Percentiles rank a stretch among this genome's conserved stretches.
Conservation (phyloP, 2,888 invertebrate species). For the Melinaea marsaeus region DNA sequence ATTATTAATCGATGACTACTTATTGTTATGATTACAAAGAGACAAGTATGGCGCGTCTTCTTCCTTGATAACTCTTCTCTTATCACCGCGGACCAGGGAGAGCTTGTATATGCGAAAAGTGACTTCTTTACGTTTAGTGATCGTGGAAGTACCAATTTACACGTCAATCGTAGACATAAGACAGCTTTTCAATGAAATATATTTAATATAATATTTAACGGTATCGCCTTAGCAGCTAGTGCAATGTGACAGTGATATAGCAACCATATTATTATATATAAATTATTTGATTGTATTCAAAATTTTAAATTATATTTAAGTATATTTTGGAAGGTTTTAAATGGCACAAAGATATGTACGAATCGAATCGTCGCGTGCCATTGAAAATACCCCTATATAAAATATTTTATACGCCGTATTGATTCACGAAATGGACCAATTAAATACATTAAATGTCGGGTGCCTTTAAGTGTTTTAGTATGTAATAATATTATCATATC, state of each 20-base stretch:
- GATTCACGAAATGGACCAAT: constrained; percentile 64
- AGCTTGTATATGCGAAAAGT: constrained; percentile 36
- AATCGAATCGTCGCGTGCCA: constrained; percentile 45
- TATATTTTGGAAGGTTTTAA: constrained; percentile 30
- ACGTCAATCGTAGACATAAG: constrained; percentile 53
- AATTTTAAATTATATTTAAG: constrained; percentile 35
- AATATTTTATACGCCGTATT: constrained; percentile 45
- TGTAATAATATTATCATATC: constrained; percentile 48
- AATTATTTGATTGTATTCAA: constrained; percentile 43
- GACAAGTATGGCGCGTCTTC: not conserved
- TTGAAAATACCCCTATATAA: constrained; percentile 38
- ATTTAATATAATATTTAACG: constrained; percentile 56
- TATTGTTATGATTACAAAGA: not conserved
- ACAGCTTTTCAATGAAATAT: constrained; percentile 49
- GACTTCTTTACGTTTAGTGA: constrained; percentile 48
- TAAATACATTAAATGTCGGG: constrained; percentile 46
- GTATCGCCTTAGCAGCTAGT: constrained; percentile 71
- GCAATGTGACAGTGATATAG: constrained; percentile 48
- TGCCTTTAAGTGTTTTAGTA: constrained; percentile 63
- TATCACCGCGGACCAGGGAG: constrained; percentile 29
- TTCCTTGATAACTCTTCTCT: not conserved
- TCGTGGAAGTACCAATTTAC: constrained; percentile 56
- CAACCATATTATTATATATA: constrained; percentile 37
- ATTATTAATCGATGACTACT: too few species aligned
- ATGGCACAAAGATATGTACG: constrained; percentile 37